These are phyloP conservation scores for Tiaroga cobitis DNA, from an alignment of 2,797 vertebrate species.

Conservation along the genomic window DNA sequence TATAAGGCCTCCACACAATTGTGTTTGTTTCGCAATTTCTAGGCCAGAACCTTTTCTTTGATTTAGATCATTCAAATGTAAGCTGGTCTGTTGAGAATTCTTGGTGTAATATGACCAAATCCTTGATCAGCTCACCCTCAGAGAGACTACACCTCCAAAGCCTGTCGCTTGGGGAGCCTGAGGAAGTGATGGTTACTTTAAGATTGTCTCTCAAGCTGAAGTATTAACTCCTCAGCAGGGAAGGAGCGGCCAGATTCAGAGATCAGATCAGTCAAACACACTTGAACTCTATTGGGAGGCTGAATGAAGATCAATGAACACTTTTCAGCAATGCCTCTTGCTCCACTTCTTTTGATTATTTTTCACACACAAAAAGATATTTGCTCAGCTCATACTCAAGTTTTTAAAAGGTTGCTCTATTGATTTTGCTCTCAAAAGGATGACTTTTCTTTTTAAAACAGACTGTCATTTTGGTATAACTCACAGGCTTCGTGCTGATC, in stretches of 20 bases:
- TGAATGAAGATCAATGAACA: constrained; percentile 61
- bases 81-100: constrained; percentile 2
- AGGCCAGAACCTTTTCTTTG: neutral
- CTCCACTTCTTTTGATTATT: constrained; percentile 41
- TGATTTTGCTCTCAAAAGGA: constrained; percentile 41
- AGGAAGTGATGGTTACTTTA: constrained; percentile 39
- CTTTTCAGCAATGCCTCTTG: constrained; percentile 13
- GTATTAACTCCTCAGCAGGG: constrained; percentile 44
- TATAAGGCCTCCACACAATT: neutral
- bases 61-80: constrained; percentile 10
- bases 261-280: constrained; percentile 37
- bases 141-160: constrained; percentile 13
- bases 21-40: constrained; percentile 1
- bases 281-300: constrained; percentile 55
- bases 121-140: constrained; percentile 26
- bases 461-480: constrained; percentile 2
- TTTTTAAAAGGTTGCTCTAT: constrained; percentile 30
- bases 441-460: constrained; percentile 28
- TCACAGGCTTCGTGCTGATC: neutral
- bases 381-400: neutral
- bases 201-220: constrained; percentile 40
- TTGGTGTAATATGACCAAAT: constrained; percentile 22
- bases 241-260: constrained; percentile 5
- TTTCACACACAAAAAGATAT: neutral
- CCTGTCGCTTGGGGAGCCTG: constrained; percentile 4